These are phyloP conservation scores for Diglossa cyanea DNA, from an alignment of 2,797 vertebrate genomes.

Conservation along the genomic window DNA sequence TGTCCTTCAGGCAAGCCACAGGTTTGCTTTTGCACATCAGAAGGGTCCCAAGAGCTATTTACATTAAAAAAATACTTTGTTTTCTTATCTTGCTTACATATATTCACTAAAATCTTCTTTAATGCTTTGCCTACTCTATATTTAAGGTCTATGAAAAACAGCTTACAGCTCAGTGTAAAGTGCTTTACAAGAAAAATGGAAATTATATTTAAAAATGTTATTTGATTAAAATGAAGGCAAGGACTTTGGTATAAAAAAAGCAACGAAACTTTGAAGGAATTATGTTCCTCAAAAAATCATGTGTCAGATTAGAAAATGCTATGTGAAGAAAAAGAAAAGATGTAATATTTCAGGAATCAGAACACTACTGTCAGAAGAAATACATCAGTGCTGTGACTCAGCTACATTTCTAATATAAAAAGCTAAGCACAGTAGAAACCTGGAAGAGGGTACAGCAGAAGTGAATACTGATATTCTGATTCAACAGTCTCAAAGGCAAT, in stretches of 20 bases:
- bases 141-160: background rate
- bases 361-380: background rate
- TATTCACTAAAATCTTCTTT: background rate
- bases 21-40: background rate
- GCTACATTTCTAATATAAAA: background rate
- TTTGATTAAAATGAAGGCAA: background rate
- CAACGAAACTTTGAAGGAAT: background rate
- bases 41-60: background rate
- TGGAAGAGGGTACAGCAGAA: background rate
- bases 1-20: background rate
- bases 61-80: background rate
- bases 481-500: background rate
- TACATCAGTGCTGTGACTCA: background rate
- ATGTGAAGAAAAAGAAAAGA: background rate
- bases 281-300: fast-evolving
- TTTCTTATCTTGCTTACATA: background rate
- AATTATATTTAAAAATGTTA: background rate
- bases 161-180: background rate
- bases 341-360: background rate
- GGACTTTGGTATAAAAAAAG: background rate
- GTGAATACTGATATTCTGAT: background rate
- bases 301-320: background rate
- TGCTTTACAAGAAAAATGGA: background rate
- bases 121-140: background rate
- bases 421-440: background rate